These are phyloP conservation scores for Maniola hyperantus DNA, from an alignment of 2,888 invertebrate genomes.

Conservation along the genomic window DNA sequence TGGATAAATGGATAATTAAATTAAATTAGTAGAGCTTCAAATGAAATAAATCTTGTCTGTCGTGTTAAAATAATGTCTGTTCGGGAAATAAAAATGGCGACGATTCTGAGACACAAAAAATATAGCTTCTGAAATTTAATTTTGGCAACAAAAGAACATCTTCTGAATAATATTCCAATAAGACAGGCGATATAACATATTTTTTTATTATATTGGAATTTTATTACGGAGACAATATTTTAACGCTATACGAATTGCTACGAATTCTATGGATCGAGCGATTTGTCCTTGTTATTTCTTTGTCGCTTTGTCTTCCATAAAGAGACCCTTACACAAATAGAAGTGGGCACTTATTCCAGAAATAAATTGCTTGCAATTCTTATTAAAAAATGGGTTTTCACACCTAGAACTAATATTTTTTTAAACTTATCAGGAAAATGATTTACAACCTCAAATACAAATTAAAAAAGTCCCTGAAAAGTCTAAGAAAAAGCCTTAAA, in stretches of 20 bases:
- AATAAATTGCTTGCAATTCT: neutral
- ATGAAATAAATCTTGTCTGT: neutral
- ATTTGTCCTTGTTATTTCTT: conserved; percentile 19
- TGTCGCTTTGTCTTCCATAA: neutral
- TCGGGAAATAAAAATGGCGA: conserved; percentile 21
- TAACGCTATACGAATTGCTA: conserved; percentile 3
- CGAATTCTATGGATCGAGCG: neutral
- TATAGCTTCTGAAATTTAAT: conserved; percentile 25
- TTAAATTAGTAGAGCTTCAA: neutral
- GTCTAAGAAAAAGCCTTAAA: no score
- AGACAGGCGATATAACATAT: conserved; percentile 19
- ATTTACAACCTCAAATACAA: neutral
- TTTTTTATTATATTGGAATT: conserved; percentile 21
- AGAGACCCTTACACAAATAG: neutral
- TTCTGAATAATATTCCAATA: conserved; percentile 23
- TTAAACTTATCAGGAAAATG: neutral
- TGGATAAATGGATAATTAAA: no score
- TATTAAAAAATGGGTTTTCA: neutral
- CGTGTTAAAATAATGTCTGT: conserved; percentile 11
- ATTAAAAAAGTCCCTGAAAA: no score
- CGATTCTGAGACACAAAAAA: conserved; percentile 5
- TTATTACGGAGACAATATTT: conserved; percentile 20
- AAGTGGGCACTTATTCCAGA: neutral
- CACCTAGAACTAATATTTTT: neutral
- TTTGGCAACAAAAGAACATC: conserved; percentile 24